A percentile compares a stretch with the other conserved stretches of the same genome.
Conservation (phyloP, 1,140 invertebrate species). For the Zaprionus nigranus region DNA sequence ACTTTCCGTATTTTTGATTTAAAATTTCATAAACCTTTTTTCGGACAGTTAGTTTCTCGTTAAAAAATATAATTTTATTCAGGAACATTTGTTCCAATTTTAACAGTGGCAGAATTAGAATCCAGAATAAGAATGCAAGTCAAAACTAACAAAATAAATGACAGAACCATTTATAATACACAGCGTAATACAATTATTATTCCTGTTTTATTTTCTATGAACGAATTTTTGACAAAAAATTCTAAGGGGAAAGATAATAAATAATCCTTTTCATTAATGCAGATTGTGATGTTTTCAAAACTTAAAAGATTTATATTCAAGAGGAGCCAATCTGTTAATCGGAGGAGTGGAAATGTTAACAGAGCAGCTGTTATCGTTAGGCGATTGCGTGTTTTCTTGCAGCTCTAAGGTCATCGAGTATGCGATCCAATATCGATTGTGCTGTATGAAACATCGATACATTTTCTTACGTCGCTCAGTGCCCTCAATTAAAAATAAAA, state of each 20-base stretch:
- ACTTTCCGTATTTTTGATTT: neutral
- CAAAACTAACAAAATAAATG: too few species aligned
- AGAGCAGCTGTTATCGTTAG: conserved; percentile 17
- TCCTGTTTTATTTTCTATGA: neutral
- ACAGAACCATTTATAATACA: neutral
- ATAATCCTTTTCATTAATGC: too few species aligned
- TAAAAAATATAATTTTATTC: too few species aligned
- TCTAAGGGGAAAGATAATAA: too few species aligned
- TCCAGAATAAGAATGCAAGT: neutral
- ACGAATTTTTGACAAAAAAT: too few species aligned
- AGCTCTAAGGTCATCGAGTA: conserved; percentile 29
- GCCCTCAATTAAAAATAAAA: conserved; percentile 75
- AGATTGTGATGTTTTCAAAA: neutral
- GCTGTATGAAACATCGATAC: conserved; percentile 45
- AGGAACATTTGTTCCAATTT: neutral
- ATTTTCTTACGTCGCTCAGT: conserved; percentile 66
- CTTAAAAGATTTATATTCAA: neutral
- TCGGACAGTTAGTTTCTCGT: too few species aligned
- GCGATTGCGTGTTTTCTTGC: conserved; percentile 20
- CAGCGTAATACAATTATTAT: neutral
- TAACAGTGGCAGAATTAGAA: neutral
- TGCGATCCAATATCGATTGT: conserved; percentile 25
- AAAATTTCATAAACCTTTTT: too few species aligned
- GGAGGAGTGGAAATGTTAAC: neutral
- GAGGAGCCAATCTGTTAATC: conserved; percentile 26